phyloP scores from a whole-genome alignment of 2,888 invertebrate species.

The Ditula angustiorana region DNA sequence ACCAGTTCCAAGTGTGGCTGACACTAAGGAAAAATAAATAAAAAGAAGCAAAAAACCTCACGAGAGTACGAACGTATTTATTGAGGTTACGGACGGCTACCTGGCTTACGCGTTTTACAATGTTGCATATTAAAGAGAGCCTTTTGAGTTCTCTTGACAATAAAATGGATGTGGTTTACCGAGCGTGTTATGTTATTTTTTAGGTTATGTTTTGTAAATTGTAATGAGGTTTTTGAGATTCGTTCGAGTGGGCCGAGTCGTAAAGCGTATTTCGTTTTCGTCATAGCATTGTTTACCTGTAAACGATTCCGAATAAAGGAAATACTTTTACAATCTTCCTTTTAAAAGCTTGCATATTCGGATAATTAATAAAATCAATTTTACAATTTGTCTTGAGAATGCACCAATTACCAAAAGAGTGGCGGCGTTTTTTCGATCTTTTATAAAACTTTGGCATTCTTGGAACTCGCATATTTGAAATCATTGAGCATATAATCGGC shows the following conservation, averaged over 20 bases:
- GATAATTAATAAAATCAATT: too few species aligned
- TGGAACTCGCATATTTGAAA: constrained; percentile 14
- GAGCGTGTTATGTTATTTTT: constrained; percentile 20
- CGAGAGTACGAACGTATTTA: constrained; percentile 48
- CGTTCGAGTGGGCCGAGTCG: neutral
- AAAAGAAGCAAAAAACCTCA: constrained; percentile 42
- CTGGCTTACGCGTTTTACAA: constrained; percentile 51
- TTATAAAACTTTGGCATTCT: constrained; percentile 1
- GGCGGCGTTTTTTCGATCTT: neutral
- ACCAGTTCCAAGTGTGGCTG: constrained; percentile 45
- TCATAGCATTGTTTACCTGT: neutral
- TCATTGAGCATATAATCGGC: neutral
- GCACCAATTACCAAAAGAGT: neutral
- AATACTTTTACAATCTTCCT: too few species aligned
- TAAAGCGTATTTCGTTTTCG: neutral
- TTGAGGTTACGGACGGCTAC: constrained; percentile 49
- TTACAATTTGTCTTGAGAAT: too few species aligned
- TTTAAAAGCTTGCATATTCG: too few species aligned
- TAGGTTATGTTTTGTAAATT: constrained; percentile 16
- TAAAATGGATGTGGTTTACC: constrained; percentile 34
- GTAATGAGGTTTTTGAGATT: constrained; percentile 27
- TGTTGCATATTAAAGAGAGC: constrained; percentile 45
- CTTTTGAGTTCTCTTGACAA: constrained; percentile 20
- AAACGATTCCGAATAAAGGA: neutral
- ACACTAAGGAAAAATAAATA: constrained; percentile 45